These are phyloP conservation scores for Ptyas mucosa DNA, from an alignment of 2,113 vertebrate genomes.

Conservation along the genomic window DNA sequence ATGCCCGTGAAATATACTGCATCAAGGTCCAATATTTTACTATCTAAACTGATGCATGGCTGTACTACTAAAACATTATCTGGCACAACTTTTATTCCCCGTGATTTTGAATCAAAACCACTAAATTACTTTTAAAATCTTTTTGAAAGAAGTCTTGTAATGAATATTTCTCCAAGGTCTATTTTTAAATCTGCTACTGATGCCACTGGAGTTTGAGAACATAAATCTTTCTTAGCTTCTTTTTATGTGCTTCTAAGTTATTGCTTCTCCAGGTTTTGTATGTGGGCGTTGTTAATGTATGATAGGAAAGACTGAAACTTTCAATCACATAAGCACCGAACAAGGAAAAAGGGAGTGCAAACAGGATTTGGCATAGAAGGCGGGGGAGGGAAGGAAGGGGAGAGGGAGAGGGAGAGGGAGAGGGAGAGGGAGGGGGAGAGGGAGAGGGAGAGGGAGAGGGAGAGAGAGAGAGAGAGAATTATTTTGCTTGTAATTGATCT, in stretches of 20 bases:
- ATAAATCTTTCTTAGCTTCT: neutral
- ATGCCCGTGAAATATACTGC: neutral
- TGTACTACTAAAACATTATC: neutral
- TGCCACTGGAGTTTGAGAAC: neutral
- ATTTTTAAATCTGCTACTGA: neutral
- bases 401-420: no score
- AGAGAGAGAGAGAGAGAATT: neutral
- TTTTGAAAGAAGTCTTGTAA: neutral
- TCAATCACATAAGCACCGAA: neutral
- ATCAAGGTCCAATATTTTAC: neutral
- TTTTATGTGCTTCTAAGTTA: neutral
- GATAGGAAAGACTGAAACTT: neutral
- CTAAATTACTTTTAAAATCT: neutral
- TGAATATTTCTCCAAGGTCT: neutral
- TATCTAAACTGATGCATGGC: neutral
- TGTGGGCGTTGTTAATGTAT: neutral
- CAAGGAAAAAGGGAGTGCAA: neutral
- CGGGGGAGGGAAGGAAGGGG: accelerated
- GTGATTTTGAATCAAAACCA: neutral
- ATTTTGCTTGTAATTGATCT: neutral
- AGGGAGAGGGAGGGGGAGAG: neutral
- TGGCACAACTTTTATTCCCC: neutral
- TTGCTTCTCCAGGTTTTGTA: neutral
- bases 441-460: neutral
- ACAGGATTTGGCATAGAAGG: neutral